Percentiles rank a stretch among this genome's conserved stretches.
phyloP scores from a whole-genome alignment of 2,888 invertebrate species.

The Noctua janthe region DNA sequence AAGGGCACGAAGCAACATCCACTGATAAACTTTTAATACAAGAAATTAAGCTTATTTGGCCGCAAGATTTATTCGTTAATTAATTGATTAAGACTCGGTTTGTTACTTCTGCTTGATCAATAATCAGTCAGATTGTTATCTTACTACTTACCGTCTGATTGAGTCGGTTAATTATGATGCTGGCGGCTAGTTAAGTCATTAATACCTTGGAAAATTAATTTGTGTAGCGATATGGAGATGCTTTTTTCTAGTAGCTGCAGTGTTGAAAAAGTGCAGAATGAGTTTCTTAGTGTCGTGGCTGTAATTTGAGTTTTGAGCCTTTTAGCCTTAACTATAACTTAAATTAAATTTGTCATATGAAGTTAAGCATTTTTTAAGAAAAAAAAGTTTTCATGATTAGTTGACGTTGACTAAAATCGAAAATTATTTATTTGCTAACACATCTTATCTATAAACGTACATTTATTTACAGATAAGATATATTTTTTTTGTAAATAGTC shows the following conservation, averaged over 20 bases:
- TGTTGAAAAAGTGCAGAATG: not conserved
- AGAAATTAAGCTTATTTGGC: slow-evolving; percentile 66
- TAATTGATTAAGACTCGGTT: slow-evolving; percentile 63
- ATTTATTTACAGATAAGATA: too few relatives aligned
- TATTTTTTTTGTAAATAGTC: not conserved
- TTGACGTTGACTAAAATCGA: not conserved
- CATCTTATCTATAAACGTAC: too few relatives aligned
- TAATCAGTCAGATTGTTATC: slow-evolving; percentile 56
- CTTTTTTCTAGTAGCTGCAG: not conserved
- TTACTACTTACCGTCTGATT: slow-evolving; percentile 50
- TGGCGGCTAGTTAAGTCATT: slow-evolving; percentile 23
- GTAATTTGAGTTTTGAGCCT: not conserved
- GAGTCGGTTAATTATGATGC: slow-evolving; percentile 41
- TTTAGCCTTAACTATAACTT: too few relatives aligned
- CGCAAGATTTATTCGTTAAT: slow-evolving; percentile 60
- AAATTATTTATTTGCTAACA: not conserved
- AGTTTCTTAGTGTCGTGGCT: not conserved
- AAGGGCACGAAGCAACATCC: slow-evolving; percentile 50
- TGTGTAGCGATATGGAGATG: not conserved
- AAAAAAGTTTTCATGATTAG: not conserved
- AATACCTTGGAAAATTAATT: slow-evolving; percentile 18
- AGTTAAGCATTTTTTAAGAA: not conserved
- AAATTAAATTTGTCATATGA: not conserved
- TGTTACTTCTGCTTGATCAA: slow-evolving; percentile 57
- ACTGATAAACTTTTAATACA: slow-evolving; percentile 64